These are phyloP conservation scores for Sclerodermus sp. DNA, from an alignment of 2,888 invertebrate species.

Conservation along the genomic window DNA sequence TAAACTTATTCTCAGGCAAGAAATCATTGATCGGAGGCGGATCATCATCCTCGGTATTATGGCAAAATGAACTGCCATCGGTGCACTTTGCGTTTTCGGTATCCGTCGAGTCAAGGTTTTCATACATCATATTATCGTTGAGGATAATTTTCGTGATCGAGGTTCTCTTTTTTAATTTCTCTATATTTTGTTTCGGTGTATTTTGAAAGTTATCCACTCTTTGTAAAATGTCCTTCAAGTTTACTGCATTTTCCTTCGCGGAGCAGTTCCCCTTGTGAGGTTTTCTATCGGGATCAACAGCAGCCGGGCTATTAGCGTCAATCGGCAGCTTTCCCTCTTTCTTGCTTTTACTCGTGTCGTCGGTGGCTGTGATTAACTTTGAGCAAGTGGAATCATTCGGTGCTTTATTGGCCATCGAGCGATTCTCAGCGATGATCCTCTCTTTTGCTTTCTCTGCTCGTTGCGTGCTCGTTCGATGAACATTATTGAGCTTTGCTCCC, in stretches of 20 bases:
- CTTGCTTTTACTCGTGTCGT: no score
- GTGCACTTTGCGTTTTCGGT: no score
- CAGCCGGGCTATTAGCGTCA: no score
- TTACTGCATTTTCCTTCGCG: slow-evolving; percentile 30
- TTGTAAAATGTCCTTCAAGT: slow-evolving; percentile 49
- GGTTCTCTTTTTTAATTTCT: slow-evolving; percentile 48
- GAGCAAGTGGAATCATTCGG: no score
- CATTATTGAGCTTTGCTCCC: no score
- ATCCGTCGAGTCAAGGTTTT: slow-evolving; percentile 20
- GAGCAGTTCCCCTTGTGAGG: slow-evolving; percentile 14
- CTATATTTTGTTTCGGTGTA: slow-evolving; percentile 47
- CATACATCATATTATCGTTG: slow-evolving; percentile 38
- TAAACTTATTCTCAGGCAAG: no score
- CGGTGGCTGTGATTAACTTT: no score
- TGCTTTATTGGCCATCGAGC: neutral
- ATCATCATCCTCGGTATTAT: neutral
- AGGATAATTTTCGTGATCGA: slow-evolving; percentile 50
- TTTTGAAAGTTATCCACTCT: slow-evolving; percentile 40
- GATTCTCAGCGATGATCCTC: neutral
- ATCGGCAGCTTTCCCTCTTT: no score
- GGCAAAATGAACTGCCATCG: no score
- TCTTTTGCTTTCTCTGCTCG: neutral
- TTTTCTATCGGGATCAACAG: no score
- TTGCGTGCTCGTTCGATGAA: no score
- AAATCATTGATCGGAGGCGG: neutral